Base-by-base conservation (phyloP, 2,888 invertebrate species). In the Onthophagus sagittarius region DNA sequence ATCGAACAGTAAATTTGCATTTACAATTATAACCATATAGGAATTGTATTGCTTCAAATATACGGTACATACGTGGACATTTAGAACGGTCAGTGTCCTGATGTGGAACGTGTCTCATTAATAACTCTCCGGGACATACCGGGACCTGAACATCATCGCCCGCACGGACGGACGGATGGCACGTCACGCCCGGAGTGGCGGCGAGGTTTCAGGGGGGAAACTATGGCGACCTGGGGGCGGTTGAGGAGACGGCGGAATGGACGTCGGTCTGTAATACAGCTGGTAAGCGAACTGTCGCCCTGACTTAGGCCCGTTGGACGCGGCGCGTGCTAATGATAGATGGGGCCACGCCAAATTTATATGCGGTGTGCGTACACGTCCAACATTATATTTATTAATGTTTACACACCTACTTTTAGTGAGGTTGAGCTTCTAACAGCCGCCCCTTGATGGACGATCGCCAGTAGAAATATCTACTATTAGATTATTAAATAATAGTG, bases 61-160 rank as follows among this genome's bases (percentile, higher is more conserved):
- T 53, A 7, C 11, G 6, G 39, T 11, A 53, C 39, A 53, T 53
- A 53, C 39, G 39, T 15, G 67, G 32, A 67, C 69, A 72, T 76
- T 69, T 75, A 71, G 71, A 77, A 74, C 78, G 78, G 78, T 78
- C 77, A 78, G 74, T 76, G 78, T 78, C 78, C 77, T 76, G 76
- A 71, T 72, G 73, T 74, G 75, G 75, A 76, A 76, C 77, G 77
- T 77, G 74, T 75, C 75, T 77, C 78, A 78, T 78, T 78, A 78
- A 78, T 78, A 77, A 77, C 76, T 74, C 74, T 74, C 39, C 76
- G 76, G 73, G 71, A 33, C 72, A 69, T 53, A 9, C 39, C 39
- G 39, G 39, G 39, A 67, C 67, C 67, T n/a, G 67, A 67, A 32
- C 63, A 53, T 53, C 39, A 53, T 53, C 39, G 39, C 39, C 39